phyloP scores from a whole-genome alignment of 2,888 invertebrate species.

The Torymus texanus region DNA sequence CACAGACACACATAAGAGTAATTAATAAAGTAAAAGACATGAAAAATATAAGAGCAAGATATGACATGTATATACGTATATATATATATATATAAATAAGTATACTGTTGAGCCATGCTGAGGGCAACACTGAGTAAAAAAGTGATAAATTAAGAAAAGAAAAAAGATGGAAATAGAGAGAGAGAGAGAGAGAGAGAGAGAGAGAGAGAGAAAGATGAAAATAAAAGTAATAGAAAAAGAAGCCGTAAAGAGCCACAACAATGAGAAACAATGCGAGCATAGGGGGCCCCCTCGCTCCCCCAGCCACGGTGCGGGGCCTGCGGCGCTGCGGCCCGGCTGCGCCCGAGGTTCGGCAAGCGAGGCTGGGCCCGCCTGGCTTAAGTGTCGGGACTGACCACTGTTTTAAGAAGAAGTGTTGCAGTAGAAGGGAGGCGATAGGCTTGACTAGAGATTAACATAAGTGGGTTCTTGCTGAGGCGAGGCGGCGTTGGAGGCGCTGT shows the following conservation, averaged over 20 bases:
- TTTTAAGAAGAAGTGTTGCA: slow-evolving; percentile 76
- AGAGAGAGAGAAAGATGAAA: slow-evolving; percentile 29
- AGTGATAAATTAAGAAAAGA: slow-evolving; percentile 64
- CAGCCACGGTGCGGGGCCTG: slow-evolving; percentile 14
- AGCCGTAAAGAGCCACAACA: slow-evolving; percentile 76
- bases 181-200: slow-evolving; percentile 8
- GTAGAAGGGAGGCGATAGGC: slow-evolving; percentile 76
- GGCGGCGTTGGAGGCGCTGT: slow-evolving; percentile 76
- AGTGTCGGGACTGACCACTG: slow-evolving; percentile 75
- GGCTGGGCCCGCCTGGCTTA: slow-evolving; percentile 59
- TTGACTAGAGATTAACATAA: slow-evolving; percentile 93
- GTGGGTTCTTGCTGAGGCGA: slow-evolving; percentile 87
- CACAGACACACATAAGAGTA: slow-evolving; percentile 15
- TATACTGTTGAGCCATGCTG: slow-evolving; percentile 72
- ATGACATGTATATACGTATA: slow-evolving; percentile 66
- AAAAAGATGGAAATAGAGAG: neutral
- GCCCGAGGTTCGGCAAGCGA: slow-evolving; percentile 44
- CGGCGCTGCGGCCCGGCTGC: neutral
- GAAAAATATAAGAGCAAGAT: slow-evolving; percentile 17
- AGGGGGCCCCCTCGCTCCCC: slow-evolving; percentile 66
- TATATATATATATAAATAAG: slow-evolving; percentile 61
- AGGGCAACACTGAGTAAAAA: slow-evolving; percentile 72
- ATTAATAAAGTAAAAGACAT: slow-evolving; percentile 16
- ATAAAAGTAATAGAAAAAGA: slow-evolving; percentile 70
- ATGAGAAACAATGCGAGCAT: slow-evolving; percentile 76